These are phyloP conservation scores for Tachina grossa DNA, from an alignment of 2,888 invertebrate species.

Conservation along the genomic window DNA sequence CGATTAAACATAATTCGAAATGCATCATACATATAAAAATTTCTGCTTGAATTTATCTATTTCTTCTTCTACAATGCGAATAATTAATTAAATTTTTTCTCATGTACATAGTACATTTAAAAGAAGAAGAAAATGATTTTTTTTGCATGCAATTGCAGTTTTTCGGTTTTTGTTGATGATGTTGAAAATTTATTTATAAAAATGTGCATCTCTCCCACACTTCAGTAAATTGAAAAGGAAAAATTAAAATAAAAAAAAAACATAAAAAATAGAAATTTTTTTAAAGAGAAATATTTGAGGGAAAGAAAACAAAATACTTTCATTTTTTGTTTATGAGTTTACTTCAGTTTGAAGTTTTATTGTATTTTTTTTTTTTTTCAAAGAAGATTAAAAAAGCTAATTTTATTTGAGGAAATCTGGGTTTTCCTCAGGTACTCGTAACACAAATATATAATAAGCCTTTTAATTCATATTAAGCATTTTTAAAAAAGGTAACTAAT, in stretches of 20 bases:
- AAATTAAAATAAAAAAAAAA: conserved; percentile 19
- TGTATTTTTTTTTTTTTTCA: not conserved
- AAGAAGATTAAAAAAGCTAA: not conserved
- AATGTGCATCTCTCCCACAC: conserved; percentile 57
- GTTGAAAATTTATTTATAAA: conserved; percentile 30
- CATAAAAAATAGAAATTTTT: not conserved
- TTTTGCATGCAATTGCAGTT: conserved; percentile 57
- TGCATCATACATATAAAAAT: conserved; percentile 1
- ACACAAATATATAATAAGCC: too few relatives aligned
- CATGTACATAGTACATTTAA: conserved; percentile 1
- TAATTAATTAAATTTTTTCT: conserved; percentile 53
- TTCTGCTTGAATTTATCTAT: conserved; percentile 21
- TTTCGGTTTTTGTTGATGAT: conserved; percentile 1
- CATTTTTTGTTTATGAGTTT: conserved; percentile 26
- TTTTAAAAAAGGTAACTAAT: too few relatives aligned
- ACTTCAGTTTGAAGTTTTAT: not conserved
- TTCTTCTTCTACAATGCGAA: conserved; percentile 22
- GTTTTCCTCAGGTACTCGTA: too few relatives aligned
- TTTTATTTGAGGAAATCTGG: too few relatives aligned
- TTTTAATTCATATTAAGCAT: too few relatives aligned
- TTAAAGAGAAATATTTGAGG: conserved; percentile 1
- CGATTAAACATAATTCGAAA: conserved; percentile 35
- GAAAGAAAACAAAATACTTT: conserved; percentile 31
- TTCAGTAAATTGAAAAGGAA: conserved; percentile 25
- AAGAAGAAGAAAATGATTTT: conserved; percentile 5